Evolutionary conservation across 2,888 invertebrate species (phyloP), one percentile per base, ranked within the genome.

Genomic region (Dicranocentrus wangi): DNA sequence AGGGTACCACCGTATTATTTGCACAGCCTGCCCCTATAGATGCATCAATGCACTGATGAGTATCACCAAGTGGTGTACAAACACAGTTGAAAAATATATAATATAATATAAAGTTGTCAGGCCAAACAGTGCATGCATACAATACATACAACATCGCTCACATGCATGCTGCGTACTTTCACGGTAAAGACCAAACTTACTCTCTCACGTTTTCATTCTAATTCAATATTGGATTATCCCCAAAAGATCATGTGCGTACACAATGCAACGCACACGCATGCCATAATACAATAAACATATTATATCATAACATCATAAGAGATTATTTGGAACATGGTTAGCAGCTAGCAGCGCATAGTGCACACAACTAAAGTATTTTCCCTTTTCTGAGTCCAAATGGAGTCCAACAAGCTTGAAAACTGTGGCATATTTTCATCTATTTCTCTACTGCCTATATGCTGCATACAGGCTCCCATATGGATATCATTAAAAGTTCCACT

Each of bases 141-240:
- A 17, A 68, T 32, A 55, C 55, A 55, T 25, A 72, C 47, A 60
- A 55, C 17, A 72, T n/a, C n/a, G 28, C 63, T 21, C 72, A 58
- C 47, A 61, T 27, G 32, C 61, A 61, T n/a, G n/a, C n/a, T n/a
- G n/a, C n/a, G n/a, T n/a, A n/a, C n/a, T n/a, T 32, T 28, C 61
- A 28, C n/a, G 28, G 61, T 61, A 61, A 28, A 42, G 42, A 61
- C 28, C 51, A 8, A 42, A 39, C 63, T 32, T n/a, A n/a, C 17
- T 63, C 43, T 39, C 39, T 73, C 42, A 17, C 43, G 61, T 69
- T 77, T 69, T 68, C 69, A 77, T 69, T 55, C 68, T 68, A 77
- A 77, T 76, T 76, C 69, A 69, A 77, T 77, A 77, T 77, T 77
- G 53, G 68, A 77, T 77, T 69, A 77, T 77, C 77, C 77, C 61